Evolutionary conservation across 2,888 invertebrate genomes (phyloP).

Genomic region (Synanthedon formicaeformis): DNA sequence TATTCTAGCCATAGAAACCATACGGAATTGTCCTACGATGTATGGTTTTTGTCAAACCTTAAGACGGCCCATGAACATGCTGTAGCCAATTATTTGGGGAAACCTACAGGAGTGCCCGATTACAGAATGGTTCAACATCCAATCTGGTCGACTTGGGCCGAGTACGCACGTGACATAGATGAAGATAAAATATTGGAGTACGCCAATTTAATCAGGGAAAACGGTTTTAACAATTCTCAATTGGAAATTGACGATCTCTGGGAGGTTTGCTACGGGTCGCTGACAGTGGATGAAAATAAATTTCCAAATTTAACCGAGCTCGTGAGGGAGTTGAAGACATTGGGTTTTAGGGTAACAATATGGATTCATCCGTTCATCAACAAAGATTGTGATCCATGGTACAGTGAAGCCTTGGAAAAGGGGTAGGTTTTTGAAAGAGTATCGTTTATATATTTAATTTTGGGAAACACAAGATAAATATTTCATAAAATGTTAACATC

Average conservation of each 20-base stretch:
- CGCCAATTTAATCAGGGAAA: slow-evolving; percentile 72
- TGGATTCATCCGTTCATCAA: slow-evolving; percentile 93
- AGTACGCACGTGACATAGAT: slow-evolving; percentile 74
- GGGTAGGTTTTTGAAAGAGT: slow-evolving; percentile 39
- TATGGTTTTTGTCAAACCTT: slow-evolving; percentile 71
- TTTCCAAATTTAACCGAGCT: slow-evolving; percentile 78
- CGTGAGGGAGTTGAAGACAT: slow-evolving; percentile 68
- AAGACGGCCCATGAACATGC: slow-evolving; percentile 74
- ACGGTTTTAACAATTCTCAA: slow-evolving; percentile 79
- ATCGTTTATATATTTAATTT: too few relatives aligned
- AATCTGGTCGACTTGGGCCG: slow-evolving; percentile 91
- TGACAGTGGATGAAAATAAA: slow-evolving; percentile 76
- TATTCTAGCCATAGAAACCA: slow-evolving; percentile 51
- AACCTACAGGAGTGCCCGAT: slow-evolving; percentile 74
- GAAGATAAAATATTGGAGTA: slow-evolving; percentile 73
- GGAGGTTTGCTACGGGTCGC: slow-evolving; percentile 87
- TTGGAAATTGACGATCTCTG: slow-evolving; percentile 90
- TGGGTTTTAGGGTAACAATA: slow-evolving; percentile 80
- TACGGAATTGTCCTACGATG: slow-evolving; percentile 66
- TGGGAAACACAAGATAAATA: too few relatives aligned
- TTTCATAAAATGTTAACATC: too few relatives aligned
- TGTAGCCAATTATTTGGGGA: slow-evolving; percentile 70
- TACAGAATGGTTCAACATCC: slow-evolving; percentile 79
- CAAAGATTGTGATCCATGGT: slow-evolving; percentile 73
- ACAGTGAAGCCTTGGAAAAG: slow-evolving; percentile 64